These are phyloP conservation scores for Oryzias dopingdopingensis DNA, from an alignment of 2,797 vertebrate species.

Conservation along the genomic window DNA sequence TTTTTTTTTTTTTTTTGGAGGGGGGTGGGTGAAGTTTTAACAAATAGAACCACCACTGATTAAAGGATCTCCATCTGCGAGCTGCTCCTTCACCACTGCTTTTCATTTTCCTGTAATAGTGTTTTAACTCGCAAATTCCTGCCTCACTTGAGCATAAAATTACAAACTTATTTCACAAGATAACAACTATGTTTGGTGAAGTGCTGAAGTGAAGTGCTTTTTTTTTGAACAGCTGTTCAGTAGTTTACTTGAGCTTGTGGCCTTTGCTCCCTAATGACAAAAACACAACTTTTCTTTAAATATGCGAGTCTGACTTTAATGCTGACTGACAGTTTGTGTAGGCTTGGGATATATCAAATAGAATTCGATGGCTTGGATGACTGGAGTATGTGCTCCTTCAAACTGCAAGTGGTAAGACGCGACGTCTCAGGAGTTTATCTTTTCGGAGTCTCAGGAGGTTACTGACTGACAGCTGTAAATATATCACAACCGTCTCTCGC, in stretches of 20 bases:
- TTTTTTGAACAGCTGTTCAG: slow-evolving; percentile 53
- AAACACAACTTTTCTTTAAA: slow-evolving; percentile 75
- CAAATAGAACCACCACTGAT: too few species aligned
- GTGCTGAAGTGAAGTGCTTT: slow-evolving; percentile 27
- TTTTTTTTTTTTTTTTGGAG: too few species aligned
- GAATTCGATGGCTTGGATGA: slow-evolving; percentile 80
- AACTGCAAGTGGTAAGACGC: slow-evolving; percentile 70
- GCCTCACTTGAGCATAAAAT: slow-evolving; percentile 18
- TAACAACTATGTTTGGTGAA: slow-evolving; percentile 36
- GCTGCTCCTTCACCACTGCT: too few species aligned
- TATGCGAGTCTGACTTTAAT: slow-evolving; percentile 73
- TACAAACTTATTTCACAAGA: slow-evolving; percentile 19
- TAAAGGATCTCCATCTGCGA: too few species aligned
- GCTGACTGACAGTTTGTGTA: slow-evolving; percentile 77
- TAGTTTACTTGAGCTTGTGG: slow-evolving; percentile 72
- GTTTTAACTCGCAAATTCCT: background rate
- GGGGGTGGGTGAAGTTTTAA: too few species aligned
- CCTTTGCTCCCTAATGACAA: slow-evolving; percentile 78
- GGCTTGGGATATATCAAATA: slow-evolving; percentile 80
- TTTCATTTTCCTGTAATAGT: background rate
- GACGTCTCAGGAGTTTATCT: slow-evolving; percentile 72
- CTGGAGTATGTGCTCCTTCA: slow-evolving; percentile 75
- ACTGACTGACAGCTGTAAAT: slow-evolving; percentile 80
- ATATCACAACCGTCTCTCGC: slow-evolving; percentile 66
- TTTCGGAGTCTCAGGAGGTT: slow-evolving; percentile 70